Evolutionary conservation across 1,140 invertebrate species (phyloP), one percentile per base, ranked within the genome.

Genomic region (Drosophila arawakana): DNA sequence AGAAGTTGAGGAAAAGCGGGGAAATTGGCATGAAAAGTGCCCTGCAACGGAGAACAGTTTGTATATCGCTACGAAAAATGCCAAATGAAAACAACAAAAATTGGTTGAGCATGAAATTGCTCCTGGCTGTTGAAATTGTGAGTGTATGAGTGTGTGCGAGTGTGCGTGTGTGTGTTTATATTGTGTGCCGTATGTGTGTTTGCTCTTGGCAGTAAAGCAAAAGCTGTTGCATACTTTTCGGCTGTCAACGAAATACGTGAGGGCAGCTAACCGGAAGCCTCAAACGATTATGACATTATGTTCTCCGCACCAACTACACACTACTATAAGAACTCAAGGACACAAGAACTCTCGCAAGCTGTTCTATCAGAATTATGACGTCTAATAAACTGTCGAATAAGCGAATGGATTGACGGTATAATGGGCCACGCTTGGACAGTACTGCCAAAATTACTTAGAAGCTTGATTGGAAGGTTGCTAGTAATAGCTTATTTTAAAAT

Each of bases 61-160:
- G 66, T 66, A 78, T 78, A 46, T 72, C 57, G 71, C 63, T 65
- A 59, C 76, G 70, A 52, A 86, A 76, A 79, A 79, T 79, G 68
- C 47, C 76, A 76, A 90, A 88, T 88, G 77, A 68, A 82, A 82
- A 65, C 78, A 90, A 84, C 81, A 76, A 90, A 89, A 84, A 65
- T 90, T 78, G 76, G 76, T 90, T 90, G 74, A 90, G 86, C 86
- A 90, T 90, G 85, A 90, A 90, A 90, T 90, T 90, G 77, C 65
- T 58, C 35, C 46, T 43, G 43, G 55, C 47, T 67, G 37, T 54
- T 4, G 43, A 66, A 58, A 47, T 25, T 41, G 9, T 34, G 41
- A 6, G 13, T 7, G 5, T 15, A 25, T 34, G 43, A 39, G 35
- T 49, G 41, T 39, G 30, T 43, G 4, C 41, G 50, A 39, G 34